phyloP scores from a whole-genome alignment of 1,140 invertebrate genomes.

The Argopecten irradians region DNA sequence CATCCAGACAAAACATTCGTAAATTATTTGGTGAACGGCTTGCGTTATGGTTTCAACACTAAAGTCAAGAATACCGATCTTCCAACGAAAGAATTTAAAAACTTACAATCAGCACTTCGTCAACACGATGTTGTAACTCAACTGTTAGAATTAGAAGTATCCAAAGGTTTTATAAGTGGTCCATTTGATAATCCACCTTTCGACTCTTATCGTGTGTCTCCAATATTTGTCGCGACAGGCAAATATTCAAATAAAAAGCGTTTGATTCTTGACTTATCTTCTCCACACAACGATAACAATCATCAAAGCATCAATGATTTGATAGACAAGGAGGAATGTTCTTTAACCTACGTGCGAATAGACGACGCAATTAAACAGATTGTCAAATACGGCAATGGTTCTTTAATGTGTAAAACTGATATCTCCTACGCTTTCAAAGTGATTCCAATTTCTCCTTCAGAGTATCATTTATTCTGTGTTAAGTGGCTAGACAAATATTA shows the following conservation, averaged over 20 bases:
- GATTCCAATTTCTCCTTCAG: not conserved
- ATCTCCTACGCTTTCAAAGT: constrained; percentile 44
- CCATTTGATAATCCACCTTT: constrained; percentile 33
- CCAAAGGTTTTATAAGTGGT: constrained; percentile 42
- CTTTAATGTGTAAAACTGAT: constrained; percentile 36
- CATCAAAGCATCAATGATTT: constrained; percentile 38
- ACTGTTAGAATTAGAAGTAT: not conserved
- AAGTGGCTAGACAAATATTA: constrained; percentile 38
- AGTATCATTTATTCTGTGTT: constrained; percentile 11
- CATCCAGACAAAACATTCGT: too few relatives aligned
- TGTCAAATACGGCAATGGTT: not conserved
- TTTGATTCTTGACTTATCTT: constrained; percentile 43
- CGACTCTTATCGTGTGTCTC: constrained; percentile 36
- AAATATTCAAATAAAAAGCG: constrained; percentile 45
- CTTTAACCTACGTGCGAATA: constrained; percentile 39
- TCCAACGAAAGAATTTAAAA: constrained; percentile 38
- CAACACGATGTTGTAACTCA: not conserved
- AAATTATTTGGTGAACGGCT: too few relatives aligned
- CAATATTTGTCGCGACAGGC: constrained; percentile 36
- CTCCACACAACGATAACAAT: constrained; percentile 38
- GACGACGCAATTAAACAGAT: constrained; percentile 48
- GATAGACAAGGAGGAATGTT: constrained; percentile 37
- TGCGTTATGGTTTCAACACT: too few relatives aligned
- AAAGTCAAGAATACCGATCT: too few relatives aligned
- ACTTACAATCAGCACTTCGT: constrained; percentile 26